Evolutionary conservation across 2,113 vertebrate genomes (phyloP), one percentile per base, ranked within the genome.

Genomic region (Pteruthius melanotis): DNA sequence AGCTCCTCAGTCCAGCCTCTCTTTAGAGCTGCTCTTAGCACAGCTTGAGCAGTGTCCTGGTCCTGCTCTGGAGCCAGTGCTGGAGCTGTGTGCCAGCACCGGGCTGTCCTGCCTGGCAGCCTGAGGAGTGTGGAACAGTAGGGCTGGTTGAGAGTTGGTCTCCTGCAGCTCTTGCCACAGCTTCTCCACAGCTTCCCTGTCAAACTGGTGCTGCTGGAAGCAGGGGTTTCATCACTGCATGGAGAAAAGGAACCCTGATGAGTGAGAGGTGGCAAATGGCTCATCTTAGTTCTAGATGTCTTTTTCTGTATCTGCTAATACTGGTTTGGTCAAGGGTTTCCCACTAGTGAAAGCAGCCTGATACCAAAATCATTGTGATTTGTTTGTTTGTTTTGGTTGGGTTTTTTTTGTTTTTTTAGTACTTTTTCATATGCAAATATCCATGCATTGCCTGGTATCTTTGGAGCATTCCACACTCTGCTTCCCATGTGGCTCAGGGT

Each of bases 1-100:
- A 31, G 68, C 39, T 53, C 0, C 44, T 57, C 9, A 1, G n/a
- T 18, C 52, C 3, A 0, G 3, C 9, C 16, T 8, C 24, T 53
- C 64, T 28, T 59, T 5, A 30, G 30, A 27, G 5, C 35, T 60
- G 57, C n/a, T 59, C 12, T 13, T 39, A 3, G 0, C 7, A 4
- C n/a, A 33, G 56, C 47, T 22, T 33, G 65, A 77, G 84, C 71
- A 33, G 57, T 44, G 70, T n/a, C 18, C 28, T 18, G 18, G 6
- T 12, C 22, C 35, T 63, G 69, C 30, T 9, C 52, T 35, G 91
- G 49, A 42, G 83, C 54, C 3, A 1, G 23, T 33, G 40, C n/a
- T 33, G 60, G 3, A 31, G 56, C 44, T 3, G 22, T 19, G 78
- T 52, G 1, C 20, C 11, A 31, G 57, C 28, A 4, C 47, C 75